These are phyloP conservation scores for Drosophila differens DNA, from an alignment of 2,888 invertebrate genomes.

Conservation along the genomic window DNA sequence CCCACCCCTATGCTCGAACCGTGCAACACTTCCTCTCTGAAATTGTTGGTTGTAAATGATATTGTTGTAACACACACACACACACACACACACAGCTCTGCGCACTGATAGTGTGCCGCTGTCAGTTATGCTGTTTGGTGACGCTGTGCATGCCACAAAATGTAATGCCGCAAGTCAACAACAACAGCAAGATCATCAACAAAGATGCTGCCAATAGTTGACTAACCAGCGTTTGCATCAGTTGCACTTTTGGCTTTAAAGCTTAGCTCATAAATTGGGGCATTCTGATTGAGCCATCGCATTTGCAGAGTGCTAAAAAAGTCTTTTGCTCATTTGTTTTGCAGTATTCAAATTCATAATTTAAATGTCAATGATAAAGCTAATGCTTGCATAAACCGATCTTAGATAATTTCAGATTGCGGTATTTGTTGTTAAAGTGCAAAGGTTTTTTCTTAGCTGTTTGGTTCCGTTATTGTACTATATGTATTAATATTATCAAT, in stretches of 20 bases:
- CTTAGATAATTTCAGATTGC: not conserved
- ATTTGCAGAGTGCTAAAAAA: not conserved
- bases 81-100: not conserved
- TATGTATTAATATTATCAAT: not conserved
- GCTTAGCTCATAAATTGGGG: not conserved
- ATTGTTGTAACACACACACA: constrained; percentile 64
- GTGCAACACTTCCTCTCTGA: constrained; percentile 14
- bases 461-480: not conserved
- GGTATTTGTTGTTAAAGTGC: not conserved
- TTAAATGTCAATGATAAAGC: not conserved
- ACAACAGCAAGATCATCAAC: constrained; percentile 34
- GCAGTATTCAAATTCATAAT: not conserved
- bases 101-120: constrained; percentile 10
- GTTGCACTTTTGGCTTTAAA: not conserved
- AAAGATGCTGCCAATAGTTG: constrained; percentile 49
- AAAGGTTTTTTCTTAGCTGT: not conserved
- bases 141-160: constrained; percentile 54
- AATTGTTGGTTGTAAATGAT: constrained; percentile 73
- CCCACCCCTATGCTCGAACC: not conserved
- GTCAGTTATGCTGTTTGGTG: constrained; percentile 19
- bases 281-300: constrained; percentile 1
- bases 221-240: constrained; percentile 39
- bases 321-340: too few relatives aligned
- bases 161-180: constrained; percentile 46
- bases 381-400: not conserved